Evolutionary conservation across 2,888 invertebrate genomes (phyloP).

Genomic region (Nephrotoma appendiculata): DNA sequence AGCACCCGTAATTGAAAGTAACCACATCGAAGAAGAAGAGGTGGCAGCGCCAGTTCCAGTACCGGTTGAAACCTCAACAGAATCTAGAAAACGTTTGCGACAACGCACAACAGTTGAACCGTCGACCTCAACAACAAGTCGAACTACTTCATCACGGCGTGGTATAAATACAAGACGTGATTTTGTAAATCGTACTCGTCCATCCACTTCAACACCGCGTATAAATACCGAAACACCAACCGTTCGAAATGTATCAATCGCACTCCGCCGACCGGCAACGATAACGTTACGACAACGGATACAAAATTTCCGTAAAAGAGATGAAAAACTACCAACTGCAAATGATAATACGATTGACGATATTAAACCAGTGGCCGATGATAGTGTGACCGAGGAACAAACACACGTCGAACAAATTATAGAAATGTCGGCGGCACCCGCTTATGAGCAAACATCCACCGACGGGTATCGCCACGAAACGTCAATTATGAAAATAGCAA

Average conservation of each 20-base stretch:
- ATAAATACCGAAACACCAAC: constrained; percentile 9
- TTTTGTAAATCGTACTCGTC: constrained; percentile 12
- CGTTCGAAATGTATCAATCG: constrained; percentile 6
- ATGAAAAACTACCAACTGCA: constrained; percentile 18
- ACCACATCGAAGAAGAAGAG: not conserved
- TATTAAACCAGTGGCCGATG: constrained; percentile 24
- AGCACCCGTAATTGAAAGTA: not conserved
- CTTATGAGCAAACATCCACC: constrained; percentile 13
- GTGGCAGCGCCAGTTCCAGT: not conserved
- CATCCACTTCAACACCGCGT: constrained; percentile 5
- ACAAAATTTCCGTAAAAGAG: constrained; percentile 16
- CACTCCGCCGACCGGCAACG: constrained; percentile 5
- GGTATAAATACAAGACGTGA: constrained; percentile 6
- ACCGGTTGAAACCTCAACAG: not conserved
- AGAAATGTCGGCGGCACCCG: not conserved
- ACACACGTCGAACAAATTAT: not conserved
- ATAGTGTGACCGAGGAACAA: not conserved
- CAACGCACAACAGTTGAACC: constrained; percentile 3
- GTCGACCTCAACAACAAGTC: not conserved
- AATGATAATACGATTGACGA: constrained; percentile 25
- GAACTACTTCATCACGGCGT: not conserved
- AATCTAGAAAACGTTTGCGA: constrained; percentile 1
- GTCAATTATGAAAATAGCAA: constrained; percentile 41
- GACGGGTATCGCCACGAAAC: constrained; percentile 29
- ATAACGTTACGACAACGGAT: constrained; percentile 11